Conservation (phyloP, 2,113 vertebrate genomes). For the Platycercus adscitus region DNA sequence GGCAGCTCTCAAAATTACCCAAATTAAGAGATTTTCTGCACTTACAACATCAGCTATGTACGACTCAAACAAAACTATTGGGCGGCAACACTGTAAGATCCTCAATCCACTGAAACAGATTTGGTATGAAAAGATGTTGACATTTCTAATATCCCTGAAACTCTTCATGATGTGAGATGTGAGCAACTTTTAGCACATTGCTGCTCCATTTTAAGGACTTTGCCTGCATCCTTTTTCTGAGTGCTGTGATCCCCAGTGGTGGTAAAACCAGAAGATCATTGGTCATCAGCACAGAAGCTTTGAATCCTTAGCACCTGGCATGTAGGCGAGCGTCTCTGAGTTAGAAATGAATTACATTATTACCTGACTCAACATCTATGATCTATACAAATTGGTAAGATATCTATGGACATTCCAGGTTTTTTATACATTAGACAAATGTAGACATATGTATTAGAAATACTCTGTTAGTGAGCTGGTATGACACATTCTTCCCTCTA, state of each 20-base stretch:
- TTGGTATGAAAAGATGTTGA: neutral
- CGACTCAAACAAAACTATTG: neutral
- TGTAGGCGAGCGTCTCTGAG: neutral
- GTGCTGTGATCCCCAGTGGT: neutral
- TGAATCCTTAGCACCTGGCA: neutral
- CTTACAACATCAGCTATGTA: neutral
- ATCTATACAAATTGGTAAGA: neutral
- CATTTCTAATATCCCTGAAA: neutral
- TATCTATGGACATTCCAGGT: neutral
- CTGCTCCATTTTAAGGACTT: neutral
- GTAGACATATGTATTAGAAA: neutral
- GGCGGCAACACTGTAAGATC: neutral
- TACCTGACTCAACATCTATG: neutral
- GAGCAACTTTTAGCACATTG: neutral
- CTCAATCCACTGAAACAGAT: neutral
- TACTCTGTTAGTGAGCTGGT: neutral
- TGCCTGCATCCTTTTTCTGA: neutral
- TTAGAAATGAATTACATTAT: neutral
- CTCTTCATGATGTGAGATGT: neutral
- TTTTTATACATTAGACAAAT: neutral
- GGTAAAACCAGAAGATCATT: neutral
- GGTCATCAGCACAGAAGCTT: neutral
- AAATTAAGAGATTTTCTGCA: conserved; percentile 4
- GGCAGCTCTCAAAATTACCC: neutral
- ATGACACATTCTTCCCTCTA: neutral